Evolutionary conservation across 2,888 invertebrate species (phyloP), one percentile per base, ranked within the genome.

Genomic region (Thecocarcelia acutangulata): DNA sequence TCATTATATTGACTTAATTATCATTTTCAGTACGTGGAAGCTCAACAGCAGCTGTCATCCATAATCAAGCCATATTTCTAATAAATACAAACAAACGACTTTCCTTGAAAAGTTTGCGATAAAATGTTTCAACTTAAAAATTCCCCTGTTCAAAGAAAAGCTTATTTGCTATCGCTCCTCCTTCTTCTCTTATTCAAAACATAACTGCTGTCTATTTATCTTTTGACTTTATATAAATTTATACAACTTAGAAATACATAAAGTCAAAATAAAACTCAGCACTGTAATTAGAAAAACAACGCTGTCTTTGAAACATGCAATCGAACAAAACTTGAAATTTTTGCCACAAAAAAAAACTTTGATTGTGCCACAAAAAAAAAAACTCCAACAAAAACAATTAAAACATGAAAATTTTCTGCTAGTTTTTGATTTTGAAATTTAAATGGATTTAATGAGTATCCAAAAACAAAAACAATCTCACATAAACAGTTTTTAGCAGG

Each of bases 291-390:
- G 21, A 58, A 69, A 54, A 44, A 44, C 74, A 75, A 69, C 13
- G 42, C 48, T 63, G 69, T 69, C 75, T 68, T 74, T 63, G 12
- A 37, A 75, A 70, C 80, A 80, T 80, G 80, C 80, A 80, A 75
- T 21, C 37, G 19, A 13, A 21, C 17, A 54, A 72, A 72, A 59
- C 42, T 48, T 59, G 46, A 59, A 72, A 50, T 24, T 5, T 52
- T 59, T 17, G 33, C 54, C 52, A n/a, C 40, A 40, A 37, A 48
- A n/a, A 64, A 42, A 42, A 24, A 33, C 42, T 24, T 33, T 21
- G 40, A 40, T 28, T 69, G 44, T 44, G 19, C 17, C 15, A 28
- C 42, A 50, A 58, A 74, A 54, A 56, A 28, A 50, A 63, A 56
- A n/a, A n/a, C n/a, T n/a, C n/a, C n/a, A 68, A 21, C n/a, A n/a